Conservation (phyloP, 1,140 invertebrate genomes). For the Drosophila simulans region DNA sequence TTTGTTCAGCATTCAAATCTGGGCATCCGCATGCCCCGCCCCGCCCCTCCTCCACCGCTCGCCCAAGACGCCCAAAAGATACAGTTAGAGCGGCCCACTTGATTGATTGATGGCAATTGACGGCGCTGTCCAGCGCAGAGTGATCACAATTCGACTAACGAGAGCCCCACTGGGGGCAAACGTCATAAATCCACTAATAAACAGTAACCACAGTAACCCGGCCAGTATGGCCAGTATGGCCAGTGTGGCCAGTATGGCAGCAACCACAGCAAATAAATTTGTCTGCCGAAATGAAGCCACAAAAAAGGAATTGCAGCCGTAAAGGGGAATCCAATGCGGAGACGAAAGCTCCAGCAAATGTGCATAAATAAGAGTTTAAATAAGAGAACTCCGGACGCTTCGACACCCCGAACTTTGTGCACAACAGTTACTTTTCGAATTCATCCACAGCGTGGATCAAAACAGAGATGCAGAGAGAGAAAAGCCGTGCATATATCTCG, state of each 20-base stretch:
- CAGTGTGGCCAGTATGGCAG: neutral
- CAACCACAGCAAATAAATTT: constrained; percentile 65
- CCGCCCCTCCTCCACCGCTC: neutral
- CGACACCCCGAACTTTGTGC: constrained; percentile 54
- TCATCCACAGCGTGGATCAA: constrained; percentile 23
- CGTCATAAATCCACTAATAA: constrained; percentile 77
- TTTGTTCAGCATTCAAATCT: constrained; percentile 73
- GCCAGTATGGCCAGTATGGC: neutral
- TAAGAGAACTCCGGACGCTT: constrained; percentile 60
- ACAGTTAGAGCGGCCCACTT: constrained; percentile 45
- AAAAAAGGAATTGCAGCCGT: constrained; percentile 38
- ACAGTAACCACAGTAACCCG: constrained; percentile 23
- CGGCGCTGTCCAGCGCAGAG: constrained; percentile 45
- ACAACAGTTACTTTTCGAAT: constrained; percentile 73
- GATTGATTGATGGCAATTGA: constrained; percentile 77
- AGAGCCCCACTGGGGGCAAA: constrained; percentile 45
- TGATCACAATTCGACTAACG: constrained; percentile 72
- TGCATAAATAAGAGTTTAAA: constrained; percentile 80
- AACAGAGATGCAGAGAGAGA: constrained; percentile 6
- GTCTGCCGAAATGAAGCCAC: constrained; percentile 71
- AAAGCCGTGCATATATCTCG: neutral
- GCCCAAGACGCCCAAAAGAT: constrained; percentile 2
- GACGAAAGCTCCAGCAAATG: constrained; percentile 23
- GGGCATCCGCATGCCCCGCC: constrained; percentile 6
- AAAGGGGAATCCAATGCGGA: constrained; percentile 13